phyloP scores from a whole-genome alignment of 2,888 invertebrate species.

The Pandemis corylana region DNA sequence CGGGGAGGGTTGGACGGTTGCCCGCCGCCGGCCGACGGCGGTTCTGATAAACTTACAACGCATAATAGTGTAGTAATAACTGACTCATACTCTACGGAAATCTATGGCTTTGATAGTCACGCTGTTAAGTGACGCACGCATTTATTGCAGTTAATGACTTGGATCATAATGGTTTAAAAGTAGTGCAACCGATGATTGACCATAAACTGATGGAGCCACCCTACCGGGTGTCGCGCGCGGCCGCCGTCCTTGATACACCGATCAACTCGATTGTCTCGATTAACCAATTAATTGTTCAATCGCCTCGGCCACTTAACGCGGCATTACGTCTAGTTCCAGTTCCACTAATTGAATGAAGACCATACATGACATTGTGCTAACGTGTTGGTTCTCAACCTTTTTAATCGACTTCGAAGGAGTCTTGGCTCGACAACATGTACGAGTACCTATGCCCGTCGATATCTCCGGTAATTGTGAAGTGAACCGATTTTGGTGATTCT shows the following conservation, averaged over 20 bases:
- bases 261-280: slow-evolving; percentile 7
- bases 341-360: slow-evolving; percentile 31
- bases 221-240: not conserved
- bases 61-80: slow-evolving; percentile 11
- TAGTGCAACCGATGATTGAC: not conserved
- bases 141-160: slow-evolving; percentile 2
- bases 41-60: slow-evolving; percentile 14
- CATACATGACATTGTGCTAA: slow-evolving; percentile 15
- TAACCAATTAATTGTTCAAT: slow-evolving; percentile 28
- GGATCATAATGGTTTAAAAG: not conserved
- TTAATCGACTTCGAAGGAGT: too few relatives aligned
- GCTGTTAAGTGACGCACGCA: slow-evolving; percentile 5
- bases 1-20: slow-evolving; percentile 27
- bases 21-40: slow-evolving; percentile 15
- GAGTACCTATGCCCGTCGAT: too few relatives aligned
- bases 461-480: too few relatives aligned
- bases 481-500: too few relatives aligned
- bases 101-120: slow-evolving; percentile 4
- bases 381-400: not conserved
- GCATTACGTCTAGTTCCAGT: not conserved
- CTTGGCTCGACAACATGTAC: too few relatives aligned
- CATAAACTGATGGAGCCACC: not conserved
- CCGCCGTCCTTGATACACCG: slow-evolving; percentile 2
- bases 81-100: slow-evolving; percentile 16
- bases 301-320: not conserved